Evolutionary conservation across 2,113 vertebrate species (phyloP).

Genomic region (Numida meleagris): DNA sequence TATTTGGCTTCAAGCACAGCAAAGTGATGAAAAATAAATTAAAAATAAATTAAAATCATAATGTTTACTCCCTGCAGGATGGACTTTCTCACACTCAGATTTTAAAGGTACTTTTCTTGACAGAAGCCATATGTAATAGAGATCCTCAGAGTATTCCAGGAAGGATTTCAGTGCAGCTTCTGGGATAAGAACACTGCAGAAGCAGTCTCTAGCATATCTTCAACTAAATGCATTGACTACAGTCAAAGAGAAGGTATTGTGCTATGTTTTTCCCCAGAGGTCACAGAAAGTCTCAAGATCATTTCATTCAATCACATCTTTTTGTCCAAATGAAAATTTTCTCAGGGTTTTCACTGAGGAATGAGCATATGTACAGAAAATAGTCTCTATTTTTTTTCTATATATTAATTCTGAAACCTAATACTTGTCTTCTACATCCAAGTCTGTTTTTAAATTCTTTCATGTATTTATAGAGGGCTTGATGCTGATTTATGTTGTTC

Average conservation of each 20-base stretch:
- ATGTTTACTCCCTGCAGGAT: background rate
- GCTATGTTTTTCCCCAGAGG: background rate
- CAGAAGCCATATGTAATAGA: background rate
- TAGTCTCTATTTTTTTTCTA: background rate
- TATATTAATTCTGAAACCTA: background rate
- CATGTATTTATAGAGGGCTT: constrained; percentile 20
- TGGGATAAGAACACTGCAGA: background rate
- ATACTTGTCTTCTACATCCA: background rate
- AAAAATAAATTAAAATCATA: constrained; percentile 11
- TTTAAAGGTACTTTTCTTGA: constrained; percentile 10
- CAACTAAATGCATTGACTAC: background rate
- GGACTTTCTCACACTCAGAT: background rate
- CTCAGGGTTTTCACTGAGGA: background rate
- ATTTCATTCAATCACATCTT: background rate
- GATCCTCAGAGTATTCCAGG: constrained; percentile 11
- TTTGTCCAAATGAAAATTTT: background rate
- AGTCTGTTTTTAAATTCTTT: constrained; percentile 29
- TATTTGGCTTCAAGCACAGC: background rate
- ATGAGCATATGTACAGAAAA: background rate
- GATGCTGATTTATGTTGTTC: constrained; percentile 61
- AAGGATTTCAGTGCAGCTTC: background rate
- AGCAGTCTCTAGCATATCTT: background rate
- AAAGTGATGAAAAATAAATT: background rate
- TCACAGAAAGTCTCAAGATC: background rate
- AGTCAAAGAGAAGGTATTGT: background rate